Percentiles rank a stretch among this genome's conserved stretches.
These are phyloP conservation scores for Brachionus manjavacas DNA, from an alignment of 1,140 invertebrate species.

Conservation along the genomic window DNA sequence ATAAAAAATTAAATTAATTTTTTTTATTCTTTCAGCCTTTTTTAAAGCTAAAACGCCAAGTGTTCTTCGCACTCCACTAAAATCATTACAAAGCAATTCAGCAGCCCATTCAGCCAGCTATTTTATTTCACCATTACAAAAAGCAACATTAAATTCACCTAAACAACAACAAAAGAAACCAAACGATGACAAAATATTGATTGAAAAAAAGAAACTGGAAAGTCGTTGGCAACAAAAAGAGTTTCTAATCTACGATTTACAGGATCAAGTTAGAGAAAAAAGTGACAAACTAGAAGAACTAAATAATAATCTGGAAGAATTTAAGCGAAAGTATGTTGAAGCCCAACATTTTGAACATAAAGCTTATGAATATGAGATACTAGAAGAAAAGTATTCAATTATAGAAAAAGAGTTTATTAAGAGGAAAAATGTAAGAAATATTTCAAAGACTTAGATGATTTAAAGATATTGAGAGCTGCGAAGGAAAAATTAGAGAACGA, in stretches of 20 bases:
- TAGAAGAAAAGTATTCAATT: no score
- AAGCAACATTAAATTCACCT: background rate
- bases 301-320: constrained; percentile 6
- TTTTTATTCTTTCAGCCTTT: no score
- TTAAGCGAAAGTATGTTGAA: background rate
- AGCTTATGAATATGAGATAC: constrained; percentile 29
- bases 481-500: no score
- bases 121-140: background rate
- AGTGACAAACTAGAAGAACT: background rate
- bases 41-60: background rate
- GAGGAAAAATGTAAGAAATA: no score
- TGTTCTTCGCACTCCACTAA: constrained; percentile 28
- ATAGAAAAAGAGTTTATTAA: no score
- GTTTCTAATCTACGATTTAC: background rate
- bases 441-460: no score
- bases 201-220: background rate
- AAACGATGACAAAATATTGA: background rate
- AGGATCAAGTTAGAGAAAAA: constrained; percentile 21
- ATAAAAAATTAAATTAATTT: no score
- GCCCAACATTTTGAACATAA: background rate
- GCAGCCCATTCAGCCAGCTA: background rate
- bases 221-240: background rate
- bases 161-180: background rate
- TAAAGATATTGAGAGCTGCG: no score
- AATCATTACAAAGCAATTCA: background rate